Percentiles rank a stretch among this genome's conserved stretches.
phyloP scores from a whole-genome alignment of 2,113 vertebrate genomes.

The Struthio camelus region DNA sequence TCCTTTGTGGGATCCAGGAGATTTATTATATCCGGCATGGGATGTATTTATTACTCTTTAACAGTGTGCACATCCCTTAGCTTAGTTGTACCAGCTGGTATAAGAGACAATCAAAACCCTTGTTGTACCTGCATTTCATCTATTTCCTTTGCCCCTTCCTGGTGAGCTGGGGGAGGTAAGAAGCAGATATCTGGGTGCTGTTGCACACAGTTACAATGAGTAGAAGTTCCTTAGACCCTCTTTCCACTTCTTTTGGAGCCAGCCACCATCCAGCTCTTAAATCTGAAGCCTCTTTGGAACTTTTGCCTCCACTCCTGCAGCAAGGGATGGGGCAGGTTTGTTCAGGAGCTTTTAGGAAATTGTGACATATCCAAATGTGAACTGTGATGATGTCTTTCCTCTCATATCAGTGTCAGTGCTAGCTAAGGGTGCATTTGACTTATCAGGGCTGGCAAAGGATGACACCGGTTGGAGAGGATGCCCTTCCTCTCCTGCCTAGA shows the following conservation, averaged over 20 bases:
- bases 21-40: neutral
- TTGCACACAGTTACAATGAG: neutral
- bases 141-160: neutral
- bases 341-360: neutral
- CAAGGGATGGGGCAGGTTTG: neutral
- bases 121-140: neutral
- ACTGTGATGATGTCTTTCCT: neutral
- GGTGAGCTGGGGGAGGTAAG: neutral
- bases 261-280: neutral
- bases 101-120: neutral
- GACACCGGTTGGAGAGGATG: neutral
- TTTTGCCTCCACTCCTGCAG: neutral
- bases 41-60: neutral
- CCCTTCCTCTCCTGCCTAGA: neutral
- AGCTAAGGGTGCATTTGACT: neutral
- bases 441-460: neutral
- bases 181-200: neutral
- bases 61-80: neutral
- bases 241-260: neutral
- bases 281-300: neutral
- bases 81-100: neutral
- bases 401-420: rapidly evolving
- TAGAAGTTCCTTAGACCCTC: neutral
- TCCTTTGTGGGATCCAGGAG: neutral
- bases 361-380: neutral